These are phyloP conservation scores for Solea senegalensis DNA, from an alignment of 2,113 vertebrate genomes.

Conservation along the genomic window DNA sequence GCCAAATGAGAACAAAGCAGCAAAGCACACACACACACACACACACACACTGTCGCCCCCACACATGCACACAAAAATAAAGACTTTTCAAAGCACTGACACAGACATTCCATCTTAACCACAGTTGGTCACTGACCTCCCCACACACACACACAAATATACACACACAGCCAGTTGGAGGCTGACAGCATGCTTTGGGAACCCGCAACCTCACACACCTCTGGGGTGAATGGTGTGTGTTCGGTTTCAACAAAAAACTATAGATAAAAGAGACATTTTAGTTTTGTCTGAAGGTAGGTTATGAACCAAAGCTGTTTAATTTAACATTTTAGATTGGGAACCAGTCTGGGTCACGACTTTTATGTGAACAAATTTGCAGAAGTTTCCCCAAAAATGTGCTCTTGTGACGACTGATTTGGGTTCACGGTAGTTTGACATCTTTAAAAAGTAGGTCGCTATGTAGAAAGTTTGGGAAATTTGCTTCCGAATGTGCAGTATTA, in stretches of 20 bases:
- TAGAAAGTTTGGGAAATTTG: too few relatives aligned
- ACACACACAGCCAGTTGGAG: slow-evolving; percentile 76
- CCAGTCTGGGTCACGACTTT: too few relatives aligned
- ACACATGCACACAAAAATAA: slow-evolving; percentile 41
- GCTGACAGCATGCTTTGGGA: slow-evolving; percentile 76
- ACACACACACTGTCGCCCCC: slow-evolving; percentile 12
- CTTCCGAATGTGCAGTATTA: too few relatives aligned
- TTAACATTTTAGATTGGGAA: too few relatives aligned
- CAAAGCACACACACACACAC: not conserved
- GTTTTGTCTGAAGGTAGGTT: too few relatives aligned
- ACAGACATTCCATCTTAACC: slow-evolving; percentile 60
- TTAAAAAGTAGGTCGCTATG: too few relatives aligned
- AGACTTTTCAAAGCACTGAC: slow-evolving; percentile 41
- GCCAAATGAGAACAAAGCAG: slow-evolving; percentile 24
- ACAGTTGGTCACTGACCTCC: slow-evolving; percentile 73
- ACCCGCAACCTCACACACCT: slow-evolving; percentile 66
- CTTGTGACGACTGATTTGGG: too few relatives aligned
- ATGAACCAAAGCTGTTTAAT: too few relatives aligned
- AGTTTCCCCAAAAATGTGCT: too few relatives aligned
- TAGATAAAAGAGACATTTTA: too few relatives aligned
- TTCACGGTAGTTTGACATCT: too few relatives aligned
- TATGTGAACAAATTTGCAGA: too few relatives aligned
- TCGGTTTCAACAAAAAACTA: not conserved
- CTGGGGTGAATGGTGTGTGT: slow-evolving; percentile 41
- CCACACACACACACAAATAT: slow-evolving; percentile 61